Evolutionary conservation across 1,140 invertebrate species (phyloP).

Genomic region (Zaprionus ghesquierei): DNA sequence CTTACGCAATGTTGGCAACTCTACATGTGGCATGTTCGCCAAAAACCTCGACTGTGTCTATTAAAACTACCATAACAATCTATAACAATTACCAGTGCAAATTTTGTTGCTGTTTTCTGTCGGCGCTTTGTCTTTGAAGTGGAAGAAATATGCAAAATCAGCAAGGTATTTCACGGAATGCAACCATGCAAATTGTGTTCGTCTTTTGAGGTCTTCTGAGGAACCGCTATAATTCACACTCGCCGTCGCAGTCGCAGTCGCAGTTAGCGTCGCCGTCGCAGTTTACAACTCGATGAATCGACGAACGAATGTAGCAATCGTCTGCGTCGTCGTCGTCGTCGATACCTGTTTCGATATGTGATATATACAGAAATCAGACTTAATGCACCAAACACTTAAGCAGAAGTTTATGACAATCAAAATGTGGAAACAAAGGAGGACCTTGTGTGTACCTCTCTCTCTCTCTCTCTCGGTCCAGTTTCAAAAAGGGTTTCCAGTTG

Average conservation of each 20-base stretch:
- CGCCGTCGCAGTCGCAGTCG: neutral
- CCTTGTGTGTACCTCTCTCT: constrained; percentile 22
- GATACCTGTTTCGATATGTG: constrained; percentile 33
- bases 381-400: constrained; percentile 45
- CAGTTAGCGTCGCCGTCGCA: neutral
- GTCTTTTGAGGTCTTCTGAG: constrained; percentile 15
- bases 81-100: constrained; percentile 27
- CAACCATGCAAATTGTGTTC: neutral
- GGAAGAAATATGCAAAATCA: neutral
- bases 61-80: constrained; percentile 11
- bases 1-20: neutral
- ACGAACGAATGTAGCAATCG: constrained; percentile 4
- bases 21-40: neutral
- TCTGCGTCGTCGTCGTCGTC: neutral
- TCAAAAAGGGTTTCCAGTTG: constrained; percentile 21
- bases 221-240: constrained; percentile 36
- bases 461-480: neutral
- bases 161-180: neutral
- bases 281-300: constrained; percentile 16
- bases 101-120: neutral
- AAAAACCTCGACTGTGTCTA: constrained; percentile 3
- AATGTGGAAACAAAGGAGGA: constrained; percentile 23
- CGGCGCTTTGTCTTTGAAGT: neutral
- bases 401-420: constrained; percentile 43
- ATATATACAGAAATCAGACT: constrained; percentile 24